phyloP scores from a whole-genome alignment of 2,797 vertebrate species.

The Melanotaenia boesemani region DNA sequence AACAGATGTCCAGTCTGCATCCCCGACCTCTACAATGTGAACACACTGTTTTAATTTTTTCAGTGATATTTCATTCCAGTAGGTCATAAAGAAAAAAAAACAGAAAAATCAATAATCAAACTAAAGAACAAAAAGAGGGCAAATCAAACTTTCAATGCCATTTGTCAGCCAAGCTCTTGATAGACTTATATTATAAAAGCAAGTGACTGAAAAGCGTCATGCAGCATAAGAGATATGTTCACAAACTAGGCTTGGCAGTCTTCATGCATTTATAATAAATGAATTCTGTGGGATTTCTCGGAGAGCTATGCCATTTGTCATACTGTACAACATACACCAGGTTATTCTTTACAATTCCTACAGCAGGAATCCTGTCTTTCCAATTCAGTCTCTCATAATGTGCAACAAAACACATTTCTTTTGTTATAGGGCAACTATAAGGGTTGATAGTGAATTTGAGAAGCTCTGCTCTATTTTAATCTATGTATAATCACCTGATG shows the following conservation, averaged over 20 bases:
- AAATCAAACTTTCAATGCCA: slow-evolving; percentile 83
- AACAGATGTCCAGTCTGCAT: slow-evolving; percentile 51
- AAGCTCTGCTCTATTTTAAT: slow-evolving; percentile 25
- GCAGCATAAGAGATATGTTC: slow-evolving; percentile 88
- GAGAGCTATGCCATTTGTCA: slow-evolving; percentile 65
- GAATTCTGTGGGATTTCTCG: slow-evolving; percentile 71
- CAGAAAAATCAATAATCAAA: slow-evolving; percentile 73
- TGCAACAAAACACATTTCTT: slow-evolving; percentile 34
- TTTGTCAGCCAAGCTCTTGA: slow-evolving; percentile 82
- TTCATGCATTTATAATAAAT: slow-evolving; percentile 80
- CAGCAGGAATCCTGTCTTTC: slow-evolving; percentile 52
- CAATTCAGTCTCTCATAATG: slow-evolving; percentile 55
- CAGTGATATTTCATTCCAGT: slow-evolving; percentile 64
- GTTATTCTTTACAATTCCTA: slow-evolving; percentile 37
- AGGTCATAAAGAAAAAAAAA: slow-evolving; percentile 50
- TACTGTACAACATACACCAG: slow-evolving; percentile 29
- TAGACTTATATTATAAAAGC: slow-evolving; percentile 84
- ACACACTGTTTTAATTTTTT: slow-evolving; percentile 43
- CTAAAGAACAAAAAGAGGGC: slow-evolving; percentile 76
- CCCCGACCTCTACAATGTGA: slow-evolving; percentile 50
- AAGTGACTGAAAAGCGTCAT: slow-evolving; percentile 89
- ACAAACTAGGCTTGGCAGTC: slow-evolving; percentile 91
- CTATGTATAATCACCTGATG: slow-evolving; percentile 21
- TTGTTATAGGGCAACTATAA: slow-evolving; percentile 12
- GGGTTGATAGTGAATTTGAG: slow-evolving; percentile 43